These are phyloP conservation scores for Elgaria multicarinata DNA, from an alignment of 2,113 vertebrate species.

Conservation along the genomic window DNA sequence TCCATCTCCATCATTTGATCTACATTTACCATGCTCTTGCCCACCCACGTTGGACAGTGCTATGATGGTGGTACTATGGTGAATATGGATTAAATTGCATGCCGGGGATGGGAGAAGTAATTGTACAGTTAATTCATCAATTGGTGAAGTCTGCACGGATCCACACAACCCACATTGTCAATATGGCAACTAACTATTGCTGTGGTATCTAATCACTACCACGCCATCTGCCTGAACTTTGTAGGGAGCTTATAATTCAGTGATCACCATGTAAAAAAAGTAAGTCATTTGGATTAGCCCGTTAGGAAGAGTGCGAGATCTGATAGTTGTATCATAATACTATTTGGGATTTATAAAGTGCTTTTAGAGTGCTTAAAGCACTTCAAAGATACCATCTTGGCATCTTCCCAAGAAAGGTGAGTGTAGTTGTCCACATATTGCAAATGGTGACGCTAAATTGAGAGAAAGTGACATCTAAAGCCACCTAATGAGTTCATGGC, in stretches of 20 bases:
- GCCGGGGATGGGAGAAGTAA: not conserved
- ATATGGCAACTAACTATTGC: not conserved
- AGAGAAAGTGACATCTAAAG: not conserved
- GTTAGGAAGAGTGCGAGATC: not conserved
- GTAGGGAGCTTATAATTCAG: not conserved
- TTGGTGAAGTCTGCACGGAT: not conserved
- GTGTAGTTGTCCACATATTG: not conserved
- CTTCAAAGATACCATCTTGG: not conserved
- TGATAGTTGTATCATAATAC: not conserved
- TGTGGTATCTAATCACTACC: not conserved
- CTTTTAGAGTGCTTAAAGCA: not conserved
- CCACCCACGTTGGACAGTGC: not conserved
- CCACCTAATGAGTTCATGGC: not conserved
- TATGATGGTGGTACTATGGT: not conserved
- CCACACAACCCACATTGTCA: not conserved
- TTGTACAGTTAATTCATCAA: not conserved
- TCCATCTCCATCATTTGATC: not conserved
- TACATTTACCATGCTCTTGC: not conserved
- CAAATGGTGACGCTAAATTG: not conserved
- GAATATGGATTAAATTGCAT: not conserved
- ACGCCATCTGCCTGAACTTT: not conserved
- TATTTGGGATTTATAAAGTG: not conserved
- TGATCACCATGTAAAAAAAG: not conserved
- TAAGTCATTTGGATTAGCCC: not conserved
- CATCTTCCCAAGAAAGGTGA: not conserved